Percentiles rank a stretch among this genome's conserved stretches.
Evolutionary conservation across 2,888 invertebrate species (phyloP).

Genomic region (Malachius bipustulatus): DNA sequence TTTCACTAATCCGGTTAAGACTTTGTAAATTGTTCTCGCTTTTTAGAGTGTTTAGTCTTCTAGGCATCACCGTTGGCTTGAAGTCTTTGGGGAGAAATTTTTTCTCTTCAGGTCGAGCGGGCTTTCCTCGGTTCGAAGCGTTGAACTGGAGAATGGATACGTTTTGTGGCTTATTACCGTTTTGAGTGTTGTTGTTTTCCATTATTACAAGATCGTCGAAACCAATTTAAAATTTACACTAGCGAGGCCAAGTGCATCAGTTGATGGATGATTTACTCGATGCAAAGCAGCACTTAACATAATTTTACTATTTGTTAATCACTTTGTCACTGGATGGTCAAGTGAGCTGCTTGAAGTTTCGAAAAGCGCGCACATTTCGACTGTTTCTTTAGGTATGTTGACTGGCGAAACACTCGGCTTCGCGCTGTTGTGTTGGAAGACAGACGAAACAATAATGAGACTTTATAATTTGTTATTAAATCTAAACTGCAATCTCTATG

Average conservation of each 20-base stretch:
- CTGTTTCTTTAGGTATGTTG: too few species aligned
- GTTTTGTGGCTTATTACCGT: slow-evolving; percentile 5
- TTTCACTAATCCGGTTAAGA: neutral
- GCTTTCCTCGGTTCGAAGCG: slow-evolving; percentile 8
- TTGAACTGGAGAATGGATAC: slow-evolving; percentile 15
- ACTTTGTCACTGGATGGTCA: too few species aligned
- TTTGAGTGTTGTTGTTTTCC: slow-evolving; percentile 13
- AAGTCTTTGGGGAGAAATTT: slow-evolving; percentile 13
- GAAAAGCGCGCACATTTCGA: too few species aligned
- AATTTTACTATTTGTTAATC: too few species aligned
- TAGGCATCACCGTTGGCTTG: slow-evolving; percentile 10
- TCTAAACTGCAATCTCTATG: too few species aligned
- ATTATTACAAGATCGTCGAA: slow-evolving; percentile 13
- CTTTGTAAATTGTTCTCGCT: slow-evolving; percentile 1
- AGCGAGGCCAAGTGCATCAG: slow-evolving; percentile 10
- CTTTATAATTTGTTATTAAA: too few species aligned
- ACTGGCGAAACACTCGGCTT: too few species aligned
- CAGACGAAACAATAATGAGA: too few species aligned
- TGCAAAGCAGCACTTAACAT: too few species aligned
- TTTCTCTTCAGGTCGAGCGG: slow-evolving; percentile 11
- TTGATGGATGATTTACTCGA: too few species aligned
- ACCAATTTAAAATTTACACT: slow-evolving; percentile 14
- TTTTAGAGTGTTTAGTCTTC: slow-evolving; percentile 3
- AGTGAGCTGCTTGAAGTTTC: too few species aligned
- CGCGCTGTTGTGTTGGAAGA: too few species aligned